Evolutionary conservation across 1,140 invertebrate species (phyloP).

Genomic region (Pteromalus puparum): DNA sequence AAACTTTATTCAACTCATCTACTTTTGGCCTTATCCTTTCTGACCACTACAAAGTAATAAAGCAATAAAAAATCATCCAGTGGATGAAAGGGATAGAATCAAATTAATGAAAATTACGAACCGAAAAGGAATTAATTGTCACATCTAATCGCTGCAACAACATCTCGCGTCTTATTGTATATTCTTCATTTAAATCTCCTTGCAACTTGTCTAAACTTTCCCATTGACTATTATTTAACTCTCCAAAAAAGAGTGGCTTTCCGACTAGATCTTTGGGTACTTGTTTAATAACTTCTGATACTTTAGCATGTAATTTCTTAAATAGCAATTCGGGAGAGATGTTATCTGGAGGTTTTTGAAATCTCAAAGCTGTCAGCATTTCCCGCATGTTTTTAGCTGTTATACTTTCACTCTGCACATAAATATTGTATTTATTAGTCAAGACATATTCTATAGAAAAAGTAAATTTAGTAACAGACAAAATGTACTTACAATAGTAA

Average conservation of each 20-base stretch:
- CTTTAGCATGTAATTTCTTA: constrained; percentile 84
- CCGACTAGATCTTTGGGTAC: constrained; percentile 80
- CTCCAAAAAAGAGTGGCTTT: constrained; percentile 86
- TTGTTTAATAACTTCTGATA: constrained; percentile 83
- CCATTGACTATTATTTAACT: constrained; percentile 89
- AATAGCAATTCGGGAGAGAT: constrained; percentile 87
- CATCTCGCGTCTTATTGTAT: constrained; percentile 89
- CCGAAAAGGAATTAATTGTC: constrained; percentile 94
- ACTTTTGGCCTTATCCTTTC: constrained; percentile 85
- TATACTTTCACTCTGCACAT: constrained; percentile 83
- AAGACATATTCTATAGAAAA: constrained; percentile 15
- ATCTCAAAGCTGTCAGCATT: constrained; percentile 85
- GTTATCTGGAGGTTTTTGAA: constrained; percentile 90
- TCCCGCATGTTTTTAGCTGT: constrained; percentile 86
- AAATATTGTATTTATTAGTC: neutral
- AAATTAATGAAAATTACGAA: constrained; percentile 62
- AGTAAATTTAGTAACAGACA: constrained; percentile 37
- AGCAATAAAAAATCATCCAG: neutral
- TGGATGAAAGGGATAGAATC: neutral
- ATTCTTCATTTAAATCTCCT: constrained; percentile 86
- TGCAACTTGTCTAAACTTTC: constrained; percentile 82
- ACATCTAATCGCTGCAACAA: constrained; percentile 93
- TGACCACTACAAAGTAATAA: constrained; percentile 83
- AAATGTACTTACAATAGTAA: constrained; percentile 76
- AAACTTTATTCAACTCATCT: constrained; percentile 83